Base-by-base conservation (phyloP, 2,888 invertebrate genomes). In the Tachystola acroxantha region DNA sequence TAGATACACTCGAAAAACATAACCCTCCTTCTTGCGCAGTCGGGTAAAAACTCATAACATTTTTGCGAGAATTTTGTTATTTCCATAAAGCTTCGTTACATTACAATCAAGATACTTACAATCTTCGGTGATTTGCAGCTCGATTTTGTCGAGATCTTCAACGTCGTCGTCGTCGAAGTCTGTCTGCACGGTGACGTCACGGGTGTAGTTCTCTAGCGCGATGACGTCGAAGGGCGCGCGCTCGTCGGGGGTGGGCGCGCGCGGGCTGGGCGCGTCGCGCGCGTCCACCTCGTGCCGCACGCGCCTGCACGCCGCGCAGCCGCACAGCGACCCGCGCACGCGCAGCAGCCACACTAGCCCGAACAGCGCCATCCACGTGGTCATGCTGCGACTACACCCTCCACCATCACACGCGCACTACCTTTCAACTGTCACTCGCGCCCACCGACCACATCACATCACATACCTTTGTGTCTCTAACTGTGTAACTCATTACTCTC, bases 321-420 rank as follows among this genome's bases (percentile, higher is more conserved):
- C 90, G 73, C 93, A 92, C 78, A 93, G 91, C 71, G 93, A 93
- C 57, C 93, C 91, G 76, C 93, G 92, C 79, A 94, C 92, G 64
- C 93, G 92, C 75, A 94, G 80, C 78, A 94, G 89, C 94, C 94
- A 94, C 85, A 93, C 93, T 91, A 94, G 92, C 82, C 94, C 94
- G 89, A 94, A 94, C 65, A 94, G 91, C 89, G 94, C 94, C 94
- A 94, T 94, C 88, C 89, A 91, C 86, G 82, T 82, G 68, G 76
- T 85, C 85, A 85, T 86, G 54, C 79, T 85, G 80, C 56, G 63
- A 67, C 76, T 70, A 77, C 74, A 62, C 45, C 16, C 3, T 64
- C 70, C 72, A 76, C 68, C 63, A 67, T 75, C 62, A 68, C 69
- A 63, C 39, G 36, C 44, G 34, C 28, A 31, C 39, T 16, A 12